A percentile compares a stretch with the other conserved stretches of the same genome.
These are phyloP conservation scores for Sialia sialis DNA, from an alignment of 2,113 vertebrate genomes.

Conservation along the genomic window DNA sequence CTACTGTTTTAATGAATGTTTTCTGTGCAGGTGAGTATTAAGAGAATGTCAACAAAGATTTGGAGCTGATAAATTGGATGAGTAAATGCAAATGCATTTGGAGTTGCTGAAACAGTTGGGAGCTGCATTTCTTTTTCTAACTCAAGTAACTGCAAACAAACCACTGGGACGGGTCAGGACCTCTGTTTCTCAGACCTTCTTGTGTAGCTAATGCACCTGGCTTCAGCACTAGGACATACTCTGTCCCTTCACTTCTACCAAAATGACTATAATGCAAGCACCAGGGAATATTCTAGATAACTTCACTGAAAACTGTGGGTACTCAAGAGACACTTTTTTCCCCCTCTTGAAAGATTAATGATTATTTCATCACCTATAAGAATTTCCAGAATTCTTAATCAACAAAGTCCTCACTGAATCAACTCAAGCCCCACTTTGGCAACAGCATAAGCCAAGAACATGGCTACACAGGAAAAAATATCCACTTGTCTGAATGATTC, in stretches of 20 bases:
- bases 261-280: neutral
- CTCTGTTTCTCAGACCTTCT: neutral
- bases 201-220: neutral
- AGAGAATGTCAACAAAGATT: neutral
- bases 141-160: neutral
- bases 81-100: neutral
- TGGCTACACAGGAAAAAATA: neutral
- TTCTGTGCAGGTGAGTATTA: neutral
- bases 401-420: neutral
- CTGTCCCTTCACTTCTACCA: neutral
- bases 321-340: rapidly evolving
- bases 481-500: neutral
- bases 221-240: neutral
- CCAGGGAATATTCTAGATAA: neutral
- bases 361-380: neutral
- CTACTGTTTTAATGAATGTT: neutral
- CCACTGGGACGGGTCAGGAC: neutral
- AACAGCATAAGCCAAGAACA: neutral
- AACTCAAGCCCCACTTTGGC: neutral
- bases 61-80: neutral
- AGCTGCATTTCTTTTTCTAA: neutral
- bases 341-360: neutral
- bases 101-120: neutral
- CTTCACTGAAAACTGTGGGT: neutral
- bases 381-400: neutral